Conservation (phyloP, 1,140 invertebrate genomes). For the Drosophila punjabiensis region DNA sequence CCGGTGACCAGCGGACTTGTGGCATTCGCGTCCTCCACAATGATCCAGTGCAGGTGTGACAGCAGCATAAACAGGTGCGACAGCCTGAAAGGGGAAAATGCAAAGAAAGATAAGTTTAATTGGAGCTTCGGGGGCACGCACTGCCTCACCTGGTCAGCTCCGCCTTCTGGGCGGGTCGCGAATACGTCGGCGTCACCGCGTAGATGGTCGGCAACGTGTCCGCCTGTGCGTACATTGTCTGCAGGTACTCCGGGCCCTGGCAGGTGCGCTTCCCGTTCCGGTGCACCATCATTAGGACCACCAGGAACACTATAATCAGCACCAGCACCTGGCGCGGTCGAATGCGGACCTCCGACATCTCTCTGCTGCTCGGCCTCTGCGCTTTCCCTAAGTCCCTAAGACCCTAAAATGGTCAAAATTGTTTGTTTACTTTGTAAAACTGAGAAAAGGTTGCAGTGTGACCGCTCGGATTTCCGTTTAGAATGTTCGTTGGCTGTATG, state of each 20-base stretch:
- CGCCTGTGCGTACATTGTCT: conserved; percentile 81
- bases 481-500: not conserved
- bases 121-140: not conserved
- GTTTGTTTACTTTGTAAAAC: conserved; percentile 9
- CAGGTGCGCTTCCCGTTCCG: conserved; percentile 75
- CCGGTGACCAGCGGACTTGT: conserved; percentile 93
- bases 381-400: not conserved
- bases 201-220: conserved; percentile 90
- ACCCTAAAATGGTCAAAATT: not conserved
- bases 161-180: conserved; percentile 96
- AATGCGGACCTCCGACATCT: conserved; percentile 81
- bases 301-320: conserved; percentile 76
- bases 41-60: conserved; percentile 97
- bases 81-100: conserved; percentile 87
- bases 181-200: conserved; percentile 97
- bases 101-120: no score
- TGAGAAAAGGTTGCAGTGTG: not conserved
- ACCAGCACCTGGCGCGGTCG: conserved; percentile 78
- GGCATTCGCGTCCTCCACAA: conserved; percentile 94
- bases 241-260: conserved; percentile 71
- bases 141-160: conserved; percentile 92
- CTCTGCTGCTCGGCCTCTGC: conserved; percentile 10
- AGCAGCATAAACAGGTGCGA: conserved; percentile 95
- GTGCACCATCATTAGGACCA: conserved; percentile 74
- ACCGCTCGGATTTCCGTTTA: not conserved